A percentile compares a stretch with the other conserved stretches of the same genome.
These are phyloP conservation scores for Erannis defoliaria DNA, from an alignment of 2,888 invertebrate genomes.

Conservation along the genomic window DNA sequence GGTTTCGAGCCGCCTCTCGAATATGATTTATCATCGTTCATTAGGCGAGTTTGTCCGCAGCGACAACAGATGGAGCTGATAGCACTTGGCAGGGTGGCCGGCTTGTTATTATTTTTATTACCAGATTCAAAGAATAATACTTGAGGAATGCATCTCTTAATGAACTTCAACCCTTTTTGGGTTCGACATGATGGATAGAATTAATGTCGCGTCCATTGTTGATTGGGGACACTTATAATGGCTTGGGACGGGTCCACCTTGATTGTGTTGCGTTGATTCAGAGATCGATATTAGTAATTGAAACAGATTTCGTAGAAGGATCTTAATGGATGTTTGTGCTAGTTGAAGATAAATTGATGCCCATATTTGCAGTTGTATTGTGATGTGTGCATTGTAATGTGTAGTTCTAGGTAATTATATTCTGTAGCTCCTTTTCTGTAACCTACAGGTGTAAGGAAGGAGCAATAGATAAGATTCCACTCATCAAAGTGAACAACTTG, in stretches of 20 bases:
- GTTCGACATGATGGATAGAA: constrained; percentile 84
- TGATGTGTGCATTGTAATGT: constrained; percentile 15
- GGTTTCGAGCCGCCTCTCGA: constrained; percentile 82
- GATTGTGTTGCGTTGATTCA: constrained; percentile 71
- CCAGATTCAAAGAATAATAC: constrained; percentile 86
- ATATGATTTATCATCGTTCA: constrained; percentile 87
- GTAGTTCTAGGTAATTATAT: not conserved
- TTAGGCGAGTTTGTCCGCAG: constrained; percentile 87
- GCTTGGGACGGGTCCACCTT: constrained; percentile 66
- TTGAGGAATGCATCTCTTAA: constrained; percentile 85
- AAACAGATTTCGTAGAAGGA: constrained; percentile 63
- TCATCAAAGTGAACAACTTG: too few relatives aligned
- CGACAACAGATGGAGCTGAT: constrained; percentile 87
- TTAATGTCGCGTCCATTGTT: constrained; percentile 84
- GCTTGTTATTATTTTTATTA: constrained; percentile 87
- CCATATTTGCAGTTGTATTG: constrained; percentile 37
- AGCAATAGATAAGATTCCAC: too few relatives aligned
- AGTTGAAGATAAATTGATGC: constrained; percentile 48
- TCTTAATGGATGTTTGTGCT: constrained; percentile 53
- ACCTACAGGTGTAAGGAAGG: too few relatives aligned
- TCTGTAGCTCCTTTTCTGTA: too few relatives aligned
- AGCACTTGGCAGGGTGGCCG: constrained; percentile 87
- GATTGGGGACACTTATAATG: constrained; percentile 82
- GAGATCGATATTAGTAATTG: constrained; percentile 55
- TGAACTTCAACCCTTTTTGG: constrained; percentile 86